Conservation (phyloP, 2,797 vertebrate genomes). For the Eurystomus glaucurus region DNA sequence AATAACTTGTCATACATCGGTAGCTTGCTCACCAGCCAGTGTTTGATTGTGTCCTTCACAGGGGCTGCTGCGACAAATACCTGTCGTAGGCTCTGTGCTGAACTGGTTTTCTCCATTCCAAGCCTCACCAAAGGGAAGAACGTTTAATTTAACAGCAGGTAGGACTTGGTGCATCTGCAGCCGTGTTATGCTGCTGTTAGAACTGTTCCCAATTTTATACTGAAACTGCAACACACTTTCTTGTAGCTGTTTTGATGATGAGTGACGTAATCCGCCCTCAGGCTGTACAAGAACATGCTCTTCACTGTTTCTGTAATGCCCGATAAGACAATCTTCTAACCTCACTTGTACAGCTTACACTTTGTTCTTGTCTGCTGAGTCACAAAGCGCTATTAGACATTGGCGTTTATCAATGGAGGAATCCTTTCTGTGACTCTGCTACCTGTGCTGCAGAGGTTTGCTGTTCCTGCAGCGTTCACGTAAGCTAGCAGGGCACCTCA, state of each 20-base stretch:
- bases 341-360: not conserved
- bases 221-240: not conserved
- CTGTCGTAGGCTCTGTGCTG: conserved; percentile 93
- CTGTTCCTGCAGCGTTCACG: fast-evolving
- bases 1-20: not conserved
- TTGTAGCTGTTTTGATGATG: not conserved
- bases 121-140: conserved; percentile 91
- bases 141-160: conserved; percentile 96
- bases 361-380: not conserved
- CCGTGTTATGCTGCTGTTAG: fast-evolving
- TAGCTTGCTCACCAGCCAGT: not conserved
- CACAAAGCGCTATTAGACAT: not conserved
- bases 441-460: not conserved
- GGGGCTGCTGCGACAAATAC: conserved; percentile 96
- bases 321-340: not conserved
- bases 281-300: not conserved
- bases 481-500: not conserved
- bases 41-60: conserved; percentile 71
- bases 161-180: not conserved
- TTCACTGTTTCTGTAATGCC: not conserved
- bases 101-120: conserved; percentile 98
- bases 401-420: not conserved
- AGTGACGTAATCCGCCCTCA: not conserved
- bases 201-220: not conserved
- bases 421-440: not conserved